Evolutionary conservation across 2,113 vertebrate species (phyloP).

Genomic region (Atractosteus spatula): DNA sequence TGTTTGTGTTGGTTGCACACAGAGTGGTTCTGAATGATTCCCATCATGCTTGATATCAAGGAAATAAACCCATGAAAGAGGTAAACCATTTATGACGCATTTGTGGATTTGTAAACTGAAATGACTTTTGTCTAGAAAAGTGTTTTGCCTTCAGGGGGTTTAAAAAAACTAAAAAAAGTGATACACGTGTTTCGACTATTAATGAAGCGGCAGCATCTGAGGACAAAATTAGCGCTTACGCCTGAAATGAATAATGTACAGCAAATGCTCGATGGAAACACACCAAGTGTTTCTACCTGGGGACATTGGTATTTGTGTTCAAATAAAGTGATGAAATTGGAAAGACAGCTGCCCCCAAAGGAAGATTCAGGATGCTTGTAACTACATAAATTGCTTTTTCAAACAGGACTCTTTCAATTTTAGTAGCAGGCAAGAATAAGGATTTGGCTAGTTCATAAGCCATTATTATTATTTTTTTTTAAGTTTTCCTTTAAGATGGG

Average conservation of each 20-base stretch:
- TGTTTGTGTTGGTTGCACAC: neutral
- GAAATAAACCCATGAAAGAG: conserved; percentile 52
- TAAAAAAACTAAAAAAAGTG: conserved; percentile 54
- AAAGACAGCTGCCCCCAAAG: conserved; percentile 66
- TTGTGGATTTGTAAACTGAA: conserved; percentile 29
- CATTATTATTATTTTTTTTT: neutral
- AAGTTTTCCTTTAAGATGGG: neutral
- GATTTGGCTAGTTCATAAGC: neutral
- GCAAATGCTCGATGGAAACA: conserved; percentile 71
- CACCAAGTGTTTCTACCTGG: conserved; percentile 72
- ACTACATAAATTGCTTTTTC: conserved; percentile 54
- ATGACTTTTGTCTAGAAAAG: conserved; percentile 56
- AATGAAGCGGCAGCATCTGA: conserved; percentile 74
- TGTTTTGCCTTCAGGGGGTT: conserved; percentile 52
- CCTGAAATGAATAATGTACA: conserved; percentile 63
- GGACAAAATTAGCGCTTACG: conserved; percentile 73
- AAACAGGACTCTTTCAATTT: neutral
- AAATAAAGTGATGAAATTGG: conserved; percentile 64
- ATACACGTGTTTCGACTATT: conserved; percentile 74
- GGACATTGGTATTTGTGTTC: conserved; percentile 59
- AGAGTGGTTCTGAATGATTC: neutral
- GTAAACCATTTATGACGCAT: conserved; percentile 35
- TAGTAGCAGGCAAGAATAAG: neutral
- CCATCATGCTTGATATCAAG: neutral
- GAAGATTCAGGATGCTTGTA: conserved; percentile 71